phyloP scores from a whole-genome alignment of 2,888 invertebrate genomes.

The Furcula furcula region DNA sequence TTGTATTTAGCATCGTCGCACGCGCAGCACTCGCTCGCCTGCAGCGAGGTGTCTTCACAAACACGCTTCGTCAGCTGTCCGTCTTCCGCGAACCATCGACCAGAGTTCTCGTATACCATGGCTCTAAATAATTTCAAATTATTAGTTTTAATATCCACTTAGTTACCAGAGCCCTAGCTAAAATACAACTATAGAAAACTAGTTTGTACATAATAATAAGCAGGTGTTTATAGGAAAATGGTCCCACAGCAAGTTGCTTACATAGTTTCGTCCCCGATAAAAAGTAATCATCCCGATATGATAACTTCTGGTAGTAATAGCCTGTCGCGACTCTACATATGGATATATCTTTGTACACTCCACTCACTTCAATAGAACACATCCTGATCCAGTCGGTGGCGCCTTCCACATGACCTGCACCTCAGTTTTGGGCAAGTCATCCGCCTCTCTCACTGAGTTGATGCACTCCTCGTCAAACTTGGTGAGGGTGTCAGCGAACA shows the following conservation, averaged over 20 bases:
- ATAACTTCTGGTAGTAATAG: too few species aligned
- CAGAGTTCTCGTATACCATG: slow-evolving; percentile 90
- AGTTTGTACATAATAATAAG: too few species aligned
- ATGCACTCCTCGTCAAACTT: slow-evolving; percentile 91
- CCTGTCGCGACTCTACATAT: too few species aligned
- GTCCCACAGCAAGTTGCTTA: too few species aligned
- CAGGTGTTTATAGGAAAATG: too few species aligned
- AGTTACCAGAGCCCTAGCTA: too few species aligned
- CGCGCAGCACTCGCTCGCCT: slow-evolving; percentile 89
- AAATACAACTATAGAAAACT: too few species aligned
- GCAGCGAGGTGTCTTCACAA: slow-evolving; percentile 87
- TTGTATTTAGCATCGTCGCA: slow-evolving; percentile 98
- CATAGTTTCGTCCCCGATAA: too few species aligned
- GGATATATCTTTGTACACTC: too few species aligned
- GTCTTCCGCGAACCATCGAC: slow-evolving; percentile 95
- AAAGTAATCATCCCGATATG: too few species aligned
- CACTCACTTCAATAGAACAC: slow-evolving; percentile 90
- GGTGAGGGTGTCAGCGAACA: slow-evolving; percentile 81
- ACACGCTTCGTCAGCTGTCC: slow-evolving; percentile 89
- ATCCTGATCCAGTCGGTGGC: slow-evolving; percentile 91
- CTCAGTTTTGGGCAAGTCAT: slow-evolving; percentile 90
- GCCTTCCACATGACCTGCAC: slow-evolving; percentile 95
- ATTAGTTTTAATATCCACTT: too few species aligned
- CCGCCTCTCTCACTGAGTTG: slow-evolving; percentile 91
- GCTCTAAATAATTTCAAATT: slow-evolving; percentile 88